phyloP scores from a whole-genome alignment of 2,113 vertebrate genomes.

The Channa maculata region DNA sequence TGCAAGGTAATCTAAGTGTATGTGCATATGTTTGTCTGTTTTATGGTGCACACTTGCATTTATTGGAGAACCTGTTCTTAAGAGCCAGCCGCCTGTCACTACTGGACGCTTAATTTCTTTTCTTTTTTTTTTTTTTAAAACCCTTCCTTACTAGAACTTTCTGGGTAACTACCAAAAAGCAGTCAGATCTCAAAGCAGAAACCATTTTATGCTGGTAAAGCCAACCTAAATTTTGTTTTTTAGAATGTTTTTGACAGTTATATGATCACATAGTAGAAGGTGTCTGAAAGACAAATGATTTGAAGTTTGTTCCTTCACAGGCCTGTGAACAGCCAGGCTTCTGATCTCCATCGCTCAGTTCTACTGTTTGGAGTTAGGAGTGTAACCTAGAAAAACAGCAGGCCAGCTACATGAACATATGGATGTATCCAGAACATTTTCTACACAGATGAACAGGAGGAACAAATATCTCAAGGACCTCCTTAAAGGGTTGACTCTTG shows the following conservation, averaged over 20 bases:
- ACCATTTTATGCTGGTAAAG: neutral
- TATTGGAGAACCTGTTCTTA: neutral
- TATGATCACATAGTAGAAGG: conserved; percentile 3
- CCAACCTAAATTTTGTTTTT: neutral
- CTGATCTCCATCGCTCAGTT: conserved; percentile 18
- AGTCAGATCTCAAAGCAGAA: no score
- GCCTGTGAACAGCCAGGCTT: neutral
- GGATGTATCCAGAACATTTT: conserved; percentile 45
- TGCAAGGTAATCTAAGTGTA: conserved; percentile 17
- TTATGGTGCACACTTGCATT: conserved; percentile 1
- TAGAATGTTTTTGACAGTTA: no score
- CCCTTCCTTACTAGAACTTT: no score
- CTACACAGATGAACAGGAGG: conserved; percentile 49
- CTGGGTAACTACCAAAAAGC: no score
- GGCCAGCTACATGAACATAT: conserved; percentile 10
- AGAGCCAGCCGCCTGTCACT: conserved; percentile 36
- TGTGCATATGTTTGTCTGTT: conserved; percentile 8
- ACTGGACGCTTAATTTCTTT: no score
- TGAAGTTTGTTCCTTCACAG: conserved; percentile 24
- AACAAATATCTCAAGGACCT: conserved; percentile 61
- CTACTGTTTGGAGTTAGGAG: conserved; percentile 30
- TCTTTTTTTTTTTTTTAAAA: no score
- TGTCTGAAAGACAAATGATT: neutral
- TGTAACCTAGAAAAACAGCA: conserved; percentile 14
- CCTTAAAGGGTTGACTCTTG: conserved; percentile 26